These are phyloP conservation scores for Tipula vernalis DNA, from an alignment of 2,888 invertebrate species.

Conservation along the genomic window DNA sequence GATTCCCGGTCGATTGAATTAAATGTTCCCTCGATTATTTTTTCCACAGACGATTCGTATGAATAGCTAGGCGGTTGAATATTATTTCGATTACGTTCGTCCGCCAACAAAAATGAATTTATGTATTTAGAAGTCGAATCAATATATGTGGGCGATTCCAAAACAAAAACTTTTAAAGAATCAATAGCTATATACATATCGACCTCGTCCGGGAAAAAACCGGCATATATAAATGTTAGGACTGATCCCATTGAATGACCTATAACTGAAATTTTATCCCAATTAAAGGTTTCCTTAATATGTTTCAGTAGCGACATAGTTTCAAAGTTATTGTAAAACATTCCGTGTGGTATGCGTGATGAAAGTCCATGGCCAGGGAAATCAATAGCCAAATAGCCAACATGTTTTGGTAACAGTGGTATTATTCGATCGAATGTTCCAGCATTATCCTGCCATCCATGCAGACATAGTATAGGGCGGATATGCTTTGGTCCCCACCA, in stretches of 20 bases:
- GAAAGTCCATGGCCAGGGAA: slow-evolving; percentile 61
- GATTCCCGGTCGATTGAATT: slow-evolving; percentile 44
- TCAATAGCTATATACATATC: slow-evolving; percentile 33
- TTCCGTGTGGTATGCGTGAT: slow-evolving; percentile 50
- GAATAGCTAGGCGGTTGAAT: slow-evolving; percentile 48
- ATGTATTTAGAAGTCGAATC: background rate
- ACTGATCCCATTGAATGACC: slow-evolving; percentile 59
- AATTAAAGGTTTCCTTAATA: slow-evolving; percentile 50
- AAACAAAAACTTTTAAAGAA: slow-evolving; percentile 25
- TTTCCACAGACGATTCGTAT: slow-evolving; percentile 46
- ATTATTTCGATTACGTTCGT: slow-evolving; percentile 27
- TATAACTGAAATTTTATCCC: slow-evolving; percentile 54
- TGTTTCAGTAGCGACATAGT: slow-evolving; percentile 40
- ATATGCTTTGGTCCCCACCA: slow-evolving; percentile 51
- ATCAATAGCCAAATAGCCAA: slow-evolving; percentile 49
- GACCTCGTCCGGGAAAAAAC: slow-evolving; percentile 39
- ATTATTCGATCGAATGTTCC: slow-evolving; percentile 59
- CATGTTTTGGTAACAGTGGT: slow-evolving; percentile 41
- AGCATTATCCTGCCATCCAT: slow-evolving; percentile 73
- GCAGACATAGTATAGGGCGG: slow-evolving; percentile 54
- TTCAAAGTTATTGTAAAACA: slow-evolving; percentile 32
- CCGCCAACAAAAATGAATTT: slow-evolving; percentile 29
- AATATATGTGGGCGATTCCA: background rate
- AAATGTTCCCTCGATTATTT: slow-evolving; percentile 40
- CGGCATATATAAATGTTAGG: slow-evolving; percentile 46